Base-by-base conservation (phyloP, 2,888 invertebrate genomes). In the Ochlodes sylvanus region DNA sequence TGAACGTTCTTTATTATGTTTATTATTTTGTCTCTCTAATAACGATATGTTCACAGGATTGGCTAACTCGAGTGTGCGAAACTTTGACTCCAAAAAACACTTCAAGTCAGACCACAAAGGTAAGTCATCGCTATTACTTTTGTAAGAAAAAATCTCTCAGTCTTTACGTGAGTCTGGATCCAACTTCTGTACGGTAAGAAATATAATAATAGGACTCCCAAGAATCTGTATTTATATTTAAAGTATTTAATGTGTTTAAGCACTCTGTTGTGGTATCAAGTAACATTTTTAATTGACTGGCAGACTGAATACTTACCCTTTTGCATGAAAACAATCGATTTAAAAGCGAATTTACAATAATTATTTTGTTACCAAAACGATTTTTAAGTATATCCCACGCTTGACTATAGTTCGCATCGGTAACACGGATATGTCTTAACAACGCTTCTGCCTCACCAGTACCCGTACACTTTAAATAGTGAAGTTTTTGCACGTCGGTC, bases 171-270 rank as follows among this genome's bases (percentile, higher is more conserved):
- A 62, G 54, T 72, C 72, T 38, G 60, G 52, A 50, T 72, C 71
- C 50, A 72, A 60, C 64, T 72, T 72, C 52, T 69, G 70, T n/a
- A 68, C 63, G 3, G 67, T 34, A 14, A 71, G 63, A 65, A 65
- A 71, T 52, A 71, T 68, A 14, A 72, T 69, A 12, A 72, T 38
- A 10, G 71, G 69, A 66, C 68, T 63, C n/a, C 71, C 70, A 71
- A 50, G 65, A 63, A 17, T 64, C 70, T 1, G 70, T 72, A 0
- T 38, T 57, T 19, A 71, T 47, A n/a, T 58, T 17, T 21, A 73
- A 55, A 41, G 68, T 72, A 10, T 71, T 58, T 41, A 72, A 52
- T 9, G 65, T 68, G 32, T 72, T 69, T 32, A 71, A 34, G 50
- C 69, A 65, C 58, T 70, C 68, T 10, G 58, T 63, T 5, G 72